Conservation (phyloP, 2,888 invertebrate species). For the Pharmacophagus antenor region DNA sequence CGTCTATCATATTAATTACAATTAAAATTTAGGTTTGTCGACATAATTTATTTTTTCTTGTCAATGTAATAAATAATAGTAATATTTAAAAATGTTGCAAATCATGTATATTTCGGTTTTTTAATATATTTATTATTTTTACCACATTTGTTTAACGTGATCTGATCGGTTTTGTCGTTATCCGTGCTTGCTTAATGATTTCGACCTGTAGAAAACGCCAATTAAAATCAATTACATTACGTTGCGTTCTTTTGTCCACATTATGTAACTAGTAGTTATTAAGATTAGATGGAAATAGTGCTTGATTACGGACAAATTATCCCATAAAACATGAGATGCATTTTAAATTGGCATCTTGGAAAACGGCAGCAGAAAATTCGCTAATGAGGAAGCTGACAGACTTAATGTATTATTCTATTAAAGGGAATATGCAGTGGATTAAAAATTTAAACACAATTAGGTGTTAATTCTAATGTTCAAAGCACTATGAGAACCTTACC, state of each 20-base stretch:
- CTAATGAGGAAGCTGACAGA: background rate
- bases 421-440: background rate
- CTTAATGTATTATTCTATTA: constrained; percentile 3
- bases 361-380: background rate
- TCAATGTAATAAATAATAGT: too few relatives aligned
- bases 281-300: background rate
- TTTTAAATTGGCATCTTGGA: background rate
- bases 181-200: too few relatives aligned
- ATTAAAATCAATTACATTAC: too few relatives aligned
- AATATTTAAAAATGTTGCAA: too few relatives aligned
- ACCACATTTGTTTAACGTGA: too few relatives aligned
- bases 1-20: too few relatives aligned
- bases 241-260: background rate
- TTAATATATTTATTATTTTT: too few relatives aligned
- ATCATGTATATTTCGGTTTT: too few relatives aligned
- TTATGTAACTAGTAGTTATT: background rate
- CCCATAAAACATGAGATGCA: background rate
- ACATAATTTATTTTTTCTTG: too few relatives aligned
- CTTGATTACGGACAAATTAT: background rate
- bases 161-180: too few relatives aligned
- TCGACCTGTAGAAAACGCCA: too few relatives aligned
- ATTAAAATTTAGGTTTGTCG: too few relatives aligned
- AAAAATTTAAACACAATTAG: background rate
- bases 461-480: background rate
- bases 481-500: background rate